Conservation (phyloP, 2,797 vertebrate genomes). For the Moxostoma hubbsi region DNA sequence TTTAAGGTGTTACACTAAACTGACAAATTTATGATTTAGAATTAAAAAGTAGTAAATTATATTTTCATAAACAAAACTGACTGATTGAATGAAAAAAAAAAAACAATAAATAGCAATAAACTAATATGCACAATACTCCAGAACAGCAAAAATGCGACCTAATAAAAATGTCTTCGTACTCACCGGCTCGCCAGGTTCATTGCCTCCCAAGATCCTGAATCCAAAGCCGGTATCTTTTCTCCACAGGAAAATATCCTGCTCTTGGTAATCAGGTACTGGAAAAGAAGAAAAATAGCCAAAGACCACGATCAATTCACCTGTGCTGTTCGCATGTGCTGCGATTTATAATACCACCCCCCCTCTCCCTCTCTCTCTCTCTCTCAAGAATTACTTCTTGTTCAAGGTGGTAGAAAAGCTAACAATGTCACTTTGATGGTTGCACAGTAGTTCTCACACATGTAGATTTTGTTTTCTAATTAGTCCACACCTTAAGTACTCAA, state of each 20-base stretch:
- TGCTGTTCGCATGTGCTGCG: conserved; percentile 11
- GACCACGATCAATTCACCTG: conserved; percentile 49
- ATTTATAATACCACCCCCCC: conserved; percentile 34
- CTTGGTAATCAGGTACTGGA: conserved; percentile 97
- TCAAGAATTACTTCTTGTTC: conserved; percentile 30
- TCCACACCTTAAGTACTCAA: conserved; percentile 2
- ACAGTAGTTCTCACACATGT: conserved; percentile 34
- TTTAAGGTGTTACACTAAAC: too few species aligned
- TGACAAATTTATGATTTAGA: too few species aligned
- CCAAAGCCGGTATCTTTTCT: conserved; percentile 98
- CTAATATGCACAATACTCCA: background rate
- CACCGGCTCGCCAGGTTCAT: conserved; percentile 97
- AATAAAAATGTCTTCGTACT: conserved; percentile 66
- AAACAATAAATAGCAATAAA: background rate
- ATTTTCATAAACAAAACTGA: too few species aligned
- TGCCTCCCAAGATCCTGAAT: conserved; percentile 98
- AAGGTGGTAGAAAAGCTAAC: conserved; percentile 21
- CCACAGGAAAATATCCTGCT: conserved; percentile 99
- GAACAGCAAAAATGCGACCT: background rate
- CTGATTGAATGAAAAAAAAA: background rate
- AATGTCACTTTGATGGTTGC: conserved; percentile 20
- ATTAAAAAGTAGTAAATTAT: too few species aligned
- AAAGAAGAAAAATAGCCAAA: conserved; percentile 53
- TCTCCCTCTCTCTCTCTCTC: background rate
- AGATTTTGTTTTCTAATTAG: conserved; percentile 9